Evolutionary conservation across 2,888 invertebrate species (phyloP).

Genomic region (Mythimna pallens): DNA sequence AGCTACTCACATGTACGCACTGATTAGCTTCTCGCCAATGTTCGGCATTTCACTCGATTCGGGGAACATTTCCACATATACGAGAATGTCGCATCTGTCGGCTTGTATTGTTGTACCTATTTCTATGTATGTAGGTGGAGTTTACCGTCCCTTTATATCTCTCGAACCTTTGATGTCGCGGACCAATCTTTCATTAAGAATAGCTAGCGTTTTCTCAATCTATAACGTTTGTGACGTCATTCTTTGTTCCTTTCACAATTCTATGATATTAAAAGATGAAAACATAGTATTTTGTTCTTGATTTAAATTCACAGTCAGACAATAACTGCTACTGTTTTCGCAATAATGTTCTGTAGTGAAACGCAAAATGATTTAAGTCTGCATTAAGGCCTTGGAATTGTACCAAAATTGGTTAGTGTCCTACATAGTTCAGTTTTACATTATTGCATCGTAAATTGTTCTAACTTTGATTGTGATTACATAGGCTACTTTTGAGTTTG

Average conservation of each 20-base stretch:
- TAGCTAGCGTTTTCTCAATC: slow-evolving; percentile 9
- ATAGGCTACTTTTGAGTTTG: slow-evolving; percentile 7
- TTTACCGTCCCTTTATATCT: slow-evolving; percentile 23
- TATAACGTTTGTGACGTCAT: slow-evolving; percentile 31
- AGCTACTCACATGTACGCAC: slow-evolving; percentile 54
- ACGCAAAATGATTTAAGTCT: slow-evolving; percentile 60
- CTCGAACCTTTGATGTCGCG: slow-evolving; percentile 36
- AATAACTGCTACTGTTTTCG: slow-evolving; percentile 27
- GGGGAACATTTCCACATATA: slow-evolving; percentile 23
- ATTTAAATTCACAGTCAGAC: slow-evolving; percentile 10
- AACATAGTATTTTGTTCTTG: slow-evolving; percentile 17
- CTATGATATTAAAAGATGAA: slow-evolving; percentile 4
- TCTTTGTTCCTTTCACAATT: slow-evolving; percentile 14
- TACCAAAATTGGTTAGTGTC: slow-evolving; percentile 70
- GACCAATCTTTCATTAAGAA: slow-evolving; percentile 39
- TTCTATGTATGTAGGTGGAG: slow-evolving; percentile 12
- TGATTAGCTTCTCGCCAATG: slow-evolving; percentile 56
- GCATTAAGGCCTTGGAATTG: slow-evolving; percentile 67
- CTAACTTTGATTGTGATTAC: slow-evolving; percentile 49
- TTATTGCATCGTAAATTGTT: slow-evolving; percentile 67
- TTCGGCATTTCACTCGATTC: slow-evolving; percentile 43
- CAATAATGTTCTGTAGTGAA: slow-evolving; percentile 53
- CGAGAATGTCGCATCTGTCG: slow-evolving; percentile 12
- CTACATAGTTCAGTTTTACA: slow-evolving; percentile 68
- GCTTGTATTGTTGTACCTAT: slow-evolving; percentile 22